These are phyloP conservation scores for Metallyticus violacea DNA, from an alignment of 2,888 invertebrate species.

Conservation along the genomic window DNA sequence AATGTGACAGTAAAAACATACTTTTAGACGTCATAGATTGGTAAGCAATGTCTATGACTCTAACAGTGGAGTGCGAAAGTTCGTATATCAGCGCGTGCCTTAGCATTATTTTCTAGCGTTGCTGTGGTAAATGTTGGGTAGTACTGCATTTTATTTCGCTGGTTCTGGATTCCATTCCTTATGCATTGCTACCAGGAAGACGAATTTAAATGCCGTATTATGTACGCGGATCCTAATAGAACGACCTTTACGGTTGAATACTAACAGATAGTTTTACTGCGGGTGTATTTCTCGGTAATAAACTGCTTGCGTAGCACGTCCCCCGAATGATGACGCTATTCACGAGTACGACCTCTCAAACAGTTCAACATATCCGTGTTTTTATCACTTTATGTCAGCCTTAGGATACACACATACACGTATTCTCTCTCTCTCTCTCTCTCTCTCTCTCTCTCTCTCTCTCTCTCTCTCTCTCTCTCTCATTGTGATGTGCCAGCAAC, in stretches of 20 bases:
- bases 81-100: too few species aligned
- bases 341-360: neutral
- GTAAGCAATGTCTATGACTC: too few species aligned
- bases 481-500: neutral
- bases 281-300: too few species aligned
- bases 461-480: neutral
- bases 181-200: neutral
- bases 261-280: too few species aligned
- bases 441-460: too few species aligned
- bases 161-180: too few species aligned
- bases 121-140: neutral
- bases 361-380: neutral
- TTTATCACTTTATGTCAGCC: neutral
- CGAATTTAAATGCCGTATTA: too few species aligned
- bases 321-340: neutral
- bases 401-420: neutral
- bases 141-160: neutral
- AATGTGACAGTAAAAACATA: too few species aligned
- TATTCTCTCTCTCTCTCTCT: too few species aligned
- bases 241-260: neutral
- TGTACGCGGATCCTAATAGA: neutral
- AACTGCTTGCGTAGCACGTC: neutral
- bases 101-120: neutral
- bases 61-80: too few species aligned
- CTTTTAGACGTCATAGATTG: too few species aligned